Evolutionary conservation across 37 sponge, comb jelly and placozoan species (phyloP), one percentile per base, ranked within the genome.

Genomic region (Hexactinellida sp.): DNA sequence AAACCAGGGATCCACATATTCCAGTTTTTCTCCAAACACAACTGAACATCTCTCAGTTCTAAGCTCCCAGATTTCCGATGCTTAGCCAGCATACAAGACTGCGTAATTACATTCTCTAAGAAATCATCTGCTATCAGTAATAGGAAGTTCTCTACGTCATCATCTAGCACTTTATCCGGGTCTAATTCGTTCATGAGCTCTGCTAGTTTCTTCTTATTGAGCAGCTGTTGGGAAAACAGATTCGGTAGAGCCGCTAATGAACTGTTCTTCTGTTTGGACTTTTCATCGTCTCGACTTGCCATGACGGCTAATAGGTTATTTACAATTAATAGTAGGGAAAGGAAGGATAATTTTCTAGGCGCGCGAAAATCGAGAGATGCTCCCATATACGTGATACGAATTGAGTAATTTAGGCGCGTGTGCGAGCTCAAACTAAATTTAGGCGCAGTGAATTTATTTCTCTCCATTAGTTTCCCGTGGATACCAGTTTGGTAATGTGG

Each of bases 1-100:
- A 94, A 94, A 0, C 97, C 97, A 24, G 97, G 97, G 0, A 92
- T 92, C 88, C 87, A 91, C 87, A 96, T 94, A 84, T 96, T 96
- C 95, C 95, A 96, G 25, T 88, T 86, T 82, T 38, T 82, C 91
- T 91, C 93, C 23, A 93, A 84, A 51, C 92, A 90, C 0, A 93
- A 55, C 55, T 90, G 91, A 0, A 93, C 86, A 54, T 96, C 97
- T 54, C 88, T 92, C 0, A 84, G 84, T 37, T 94, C 97, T 13
- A 96, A 87, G 21, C 90, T 91, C 37, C 1, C 88, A 24, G 95
- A 94, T 52, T 92, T 94, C 28, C 97, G 88, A 51, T 96, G 97
- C 55, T 88, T 89, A n/a, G 97, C 97, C 36, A 96, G 86, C 38
- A 87, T 82, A 55, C 97, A 94, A 13, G 97, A 91, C 0, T 93